These are phyloP conservation scores for Pelecanoides urinatrix DNA, from an alignment of 2,113 vertebrate genomes.

Conservation along the genomic window DNA sequence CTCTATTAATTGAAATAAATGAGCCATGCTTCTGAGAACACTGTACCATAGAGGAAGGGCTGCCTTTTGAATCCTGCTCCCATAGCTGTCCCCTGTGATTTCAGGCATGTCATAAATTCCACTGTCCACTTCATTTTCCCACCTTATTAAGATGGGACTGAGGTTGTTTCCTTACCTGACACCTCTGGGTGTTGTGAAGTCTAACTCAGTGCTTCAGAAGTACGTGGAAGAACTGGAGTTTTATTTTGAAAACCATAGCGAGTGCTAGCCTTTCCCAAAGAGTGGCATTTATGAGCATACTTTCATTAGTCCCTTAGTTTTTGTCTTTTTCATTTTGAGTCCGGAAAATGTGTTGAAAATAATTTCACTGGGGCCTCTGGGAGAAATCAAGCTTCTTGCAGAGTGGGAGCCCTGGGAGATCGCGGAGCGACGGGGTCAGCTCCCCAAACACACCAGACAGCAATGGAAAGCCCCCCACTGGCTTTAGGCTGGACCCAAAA, in stretches of 20 bases:
- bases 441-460: not conserved
- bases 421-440: not conserved
- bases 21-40: slow-evolving; percentile 24
- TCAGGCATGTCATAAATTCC: slow-evolving; percentile 27
- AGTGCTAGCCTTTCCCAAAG: not conserved
- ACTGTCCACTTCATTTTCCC: slow-evolving; percentile 35
- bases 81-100: not conserved
- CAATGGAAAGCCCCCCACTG: not conserved
- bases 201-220: not conserved
- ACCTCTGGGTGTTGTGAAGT: not conserved
- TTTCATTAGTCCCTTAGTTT: slow-evolving; percentile 21
- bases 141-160: slow-evolving; percentile 6
- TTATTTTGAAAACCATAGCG: slow-evolving; percentile 7
- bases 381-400: slow-evolving; percentile 15
- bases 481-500: not conserved
- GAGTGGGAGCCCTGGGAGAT: not conserved
- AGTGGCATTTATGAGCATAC: slow-evolving; percentile 9
- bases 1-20: slow-evolving; percentile 61
- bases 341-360: slow-evolving; percentile 38
- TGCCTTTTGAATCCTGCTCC: slow-evolving; percentile 26
- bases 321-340: not conserved
- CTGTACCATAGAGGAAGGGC: not conserved
- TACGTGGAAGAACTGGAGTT: not conserved
- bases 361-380: not conserved
- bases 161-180: not conserved